Conservation (phyloP, 1,140 invertebrate species). For the Leptinotarsa defecta region DNA sequence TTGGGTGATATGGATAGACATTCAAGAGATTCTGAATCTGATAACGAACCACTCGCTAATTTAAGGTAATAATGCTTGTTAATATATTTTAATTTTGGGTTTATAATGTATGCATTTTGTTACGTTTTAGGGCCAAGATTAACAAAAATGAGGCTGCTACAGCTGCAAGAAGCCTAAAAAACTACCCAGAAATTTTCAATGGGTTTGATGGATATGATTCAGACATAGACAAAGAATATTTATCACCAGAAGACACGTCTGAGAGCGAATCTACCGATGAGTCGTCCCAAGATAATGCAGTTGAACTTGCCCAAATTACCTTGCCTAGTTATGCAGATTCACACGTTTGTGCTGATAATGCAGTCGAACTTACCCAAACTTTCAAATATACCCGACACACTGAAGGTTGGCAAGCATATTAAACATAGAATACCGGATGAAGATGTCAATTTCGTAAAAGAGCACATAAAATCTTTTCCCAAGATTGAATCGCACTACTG, state of each 20-base stretch:
- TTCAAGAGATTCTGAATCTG: conserved; percentile 5
- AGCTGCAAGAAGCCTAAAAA: background rate
- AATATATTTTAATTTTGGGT: background rate
- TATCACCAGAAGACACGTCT: background rate
- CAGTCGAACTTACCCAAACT: background rate
- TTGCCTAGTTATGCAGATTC: background rate
- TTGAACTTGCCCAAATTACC: background rate
- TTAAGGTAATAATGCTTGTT: background rate
- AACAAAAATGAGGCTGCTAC: conserved; percentile 1
- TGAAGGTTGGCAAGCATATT: conserved; percentile 12
- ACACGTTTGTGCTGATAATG: conserved; percentile 9
- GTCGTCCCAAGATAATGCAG: background rate
- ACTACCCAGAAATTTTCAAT: conserved; percentile 2
- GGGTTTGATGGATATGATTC: conserved; percentile 5
- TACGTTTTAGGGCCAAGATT: background rate
- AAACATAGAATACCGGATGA: conserved; percentile 27
- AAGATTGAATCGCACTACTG: conserved; percentile 25
- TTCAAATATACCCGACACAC: conserved; percentile 14
- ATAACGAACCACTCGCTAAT: background rate
- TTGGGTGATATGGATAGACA: background rate
- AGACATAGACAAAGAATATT: conserved; percentile 7
- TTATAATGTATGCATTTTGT: conserved; percentile 4
- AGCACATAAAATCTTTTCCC: conserved; percentile 22
- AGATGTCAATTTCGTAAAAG: conserved; percentile 25
- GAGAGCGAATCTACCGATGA: background rate